Base-by-base conservation (phyloP, 2,888 invertebrate genomes). In the Toxonevra muliebris region DNA sequence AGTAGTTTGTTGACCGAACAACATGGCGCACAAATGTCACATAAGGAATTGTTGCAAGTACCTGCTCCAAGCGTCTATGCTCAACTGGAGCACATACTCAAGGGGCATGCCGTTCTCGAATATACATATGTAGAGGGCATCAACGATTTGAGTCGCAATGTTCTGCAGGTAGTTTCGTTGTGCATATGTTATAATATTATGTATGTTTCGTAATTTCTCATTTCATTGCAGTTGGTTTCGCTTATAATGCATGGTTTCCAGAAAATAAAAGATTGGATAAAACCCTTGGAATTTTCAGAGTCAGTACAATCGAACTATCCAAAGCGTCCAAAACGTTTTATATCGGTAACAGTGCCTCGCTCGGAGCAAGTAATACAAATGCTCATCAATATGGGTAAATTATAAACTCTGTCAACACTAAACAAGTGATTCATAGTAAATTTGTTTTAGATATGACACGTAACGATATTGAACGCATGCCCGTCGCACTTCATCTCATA, bases 61-160 rank as follows among this genome's bases (percentile, higher is more conserved):
- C 76, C 77, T 3, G 77, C 82, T 3, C 92, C 93, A 0, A 90
- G 87, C 81, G 87, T 96, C 54, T 92, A 92, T 79, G 86, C 88
- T 52, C 92, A 93, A 77, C 83, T 96, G 68, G 89, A 90, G 75
- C 86, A 88, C 11, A 87, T 93, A 75, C 81, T 95, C 66, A 87
- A 87, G 53, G 88, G 88, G 13, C 77, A 85, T 0, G 86, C 88
- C 12, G 77, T 84, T 61, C 80, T 87, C 79, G 86, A 90, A 12
- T 95, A 92, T 83, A 93, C 93, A 0, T 92, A 90, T 82, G 87
- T 96, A 76, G 87, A 88, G 13, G 88, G 90, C 71, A 91, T 96
- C 0, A 96, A 95, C 84, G 87, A 87, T 45, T 88, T 88, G 76
- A 92, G 92, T 3, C 90, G 88, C 72, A 90, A 93, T 86, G 86